Evolutionary conservation across 2,113 vertebrate genomes (phyloP), one percentile per base, ranked within the genome.

Genomic region (Aramus guarauna): DNA sequence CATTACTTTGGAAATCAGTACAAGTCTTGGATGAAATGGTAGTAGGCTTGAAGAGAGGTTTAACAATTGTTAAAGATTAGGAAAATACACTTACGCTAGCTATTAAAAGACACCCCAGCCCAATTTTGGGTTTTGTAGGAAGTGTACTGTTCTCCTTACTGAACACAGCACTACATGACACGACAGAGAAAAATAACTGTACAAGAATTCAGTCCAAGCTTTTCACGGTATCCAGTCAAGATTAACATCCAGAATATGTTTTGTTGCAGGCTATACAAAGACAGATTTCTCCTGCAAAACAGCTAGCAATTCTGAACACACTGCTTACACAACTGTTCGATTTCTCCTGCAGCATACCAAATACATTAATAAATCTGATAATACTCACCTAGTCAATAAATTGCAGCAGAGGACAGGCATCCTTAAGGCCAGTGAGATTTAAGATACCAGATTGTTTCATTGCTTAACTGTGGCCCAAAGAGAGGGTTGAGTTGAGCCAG

Each of bases 401-500:
- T 58, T 66, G 75, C 94, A 78, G 87, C 37, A 37, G 78, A 86
- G 23, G 30, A 71, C 75, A 92, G 21, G 48, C 56, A 68, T 97
- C 94, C 74, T 98, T 97, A 99, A 83, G 98, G 96, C 99, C 99
- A 99, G 72, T 99, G 99, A 90, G 94, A 64, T 37, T 58, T 94
- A 68, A 99, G 98, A 95, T 99, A 99, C 98, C 98, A 99, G 97
- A 99, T 99, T 75, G 98, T 98, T 32, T 99, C 98, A 87, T 98
- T 98, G 91, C 92, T 98, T 95, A 99, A 92, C 63, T 98, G 94
- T 0, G 99, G 99, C 91, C 99, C 99, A 97, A 99, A 98, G 36
- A 99, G 98, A 13, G 99, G 99, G 97, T 99, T 99, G 86, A 99
- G 98, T 32, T 99, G 99, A 94, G 99, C 98, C 94, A 99, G 98